A percentile compares a stretch with the other conserved stretches of the same genome.
phyloP scores from a whole-genome alignment of 2,888 invertebrate genomes.

The Therioaphis trifolii region DNA sequence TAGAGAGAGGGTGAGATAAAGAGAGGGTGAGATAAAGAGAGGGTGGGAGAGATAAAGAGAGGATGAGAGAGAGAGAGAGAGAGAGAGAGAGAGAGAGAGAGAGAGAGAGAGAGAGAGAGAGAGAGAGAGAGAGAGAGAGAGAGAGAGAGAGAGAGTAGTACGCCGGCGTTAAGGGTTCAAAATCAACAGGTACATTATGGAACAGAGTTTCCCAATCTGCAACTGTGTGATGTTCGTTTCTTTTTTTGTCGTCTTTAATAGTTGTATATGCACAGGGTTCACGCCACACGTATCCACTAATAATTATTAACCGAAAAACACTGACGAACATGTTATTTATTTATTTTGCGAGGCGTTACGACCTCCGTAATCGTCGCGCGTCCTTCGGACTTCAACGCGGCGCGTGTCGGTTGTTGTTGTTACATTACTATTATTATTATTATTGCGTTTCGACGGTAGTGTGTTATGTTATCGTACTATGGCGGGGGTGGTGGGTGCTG shows the following conservation, averaged over 20 bases:
- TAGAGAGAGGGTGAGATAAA: no score
- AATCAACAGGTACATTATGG: constrained; percentile 60
- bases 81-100: background rate
- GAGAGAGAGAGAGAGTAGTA: background rate
- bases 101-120: background rate
- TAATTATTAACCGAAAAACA: background rate
- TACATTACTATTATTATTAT: background rate
- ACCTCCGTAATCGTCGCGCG: background rate
- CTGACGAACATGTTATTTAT: background rate
- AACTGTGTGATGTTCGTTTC: background rate
- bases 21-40: background rate
- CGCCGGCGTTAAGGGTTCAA: constrained; percentile 33
- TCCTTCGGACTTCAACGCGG: constrained; percentile 19
- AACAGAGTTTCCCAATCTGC: constrained; percentile 43
- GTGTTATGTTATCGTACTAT: background rate
- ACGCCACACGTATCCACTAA: background rate
- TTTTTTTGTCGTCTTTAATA: background rate
- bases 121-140: background rate
- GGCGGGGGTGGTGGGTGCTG: background rate
- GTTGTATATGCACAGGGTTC: background rate
- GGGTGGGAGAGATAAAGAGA: no score
- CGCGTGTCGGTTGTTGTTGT: constrained; percentile 8
- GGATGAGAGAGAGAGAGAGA: background rate
- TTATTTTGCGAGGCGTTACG: background rate
- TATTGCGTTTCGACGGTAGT: background rate